These are phyloP conservation scores for Origma solitaria DNA, from an alignment of 2,113 vertebrate species.

Conservation along the genomic window DNA sequence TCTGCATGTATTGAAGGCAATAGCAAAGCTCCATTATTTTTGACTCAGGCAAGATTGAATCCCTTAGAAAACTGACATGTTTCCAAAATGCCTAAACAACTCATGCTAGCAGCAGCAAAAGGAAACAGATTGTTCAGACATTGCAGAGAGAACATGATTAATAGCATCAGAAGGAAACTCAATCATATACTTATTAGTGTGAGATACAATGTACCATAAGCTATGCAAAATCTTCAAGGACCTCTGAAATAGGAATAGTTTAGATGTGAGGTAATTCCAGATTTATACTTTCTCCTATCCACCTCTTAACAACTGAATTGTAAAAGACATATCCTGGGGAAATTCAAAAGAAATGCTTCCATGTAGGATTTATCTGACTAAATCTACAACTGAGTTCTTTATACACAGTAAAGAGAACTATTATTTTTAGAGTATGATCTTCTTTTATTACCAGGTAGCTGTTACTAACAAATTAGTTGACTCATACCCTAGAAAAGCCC, in stretches of 20 bases:
- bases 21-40: conserved; percentile 20
- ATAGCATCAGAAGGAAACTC: neutral
- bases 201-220: neutral
- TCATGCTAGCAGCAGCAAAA: neutral
- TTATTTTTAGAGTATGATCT: neutral
- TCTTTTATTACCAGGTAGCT: neutral
- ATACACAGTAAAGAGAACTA: neutral
- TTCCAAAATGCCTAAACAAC: conserved; percentile 8
- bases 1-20: neutral
- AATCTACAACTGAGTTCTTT: neutral
- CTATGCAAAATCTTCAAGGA: neutral
- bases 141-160: neutral
- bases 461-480: neutral
- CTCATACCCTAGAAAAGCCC: neutral
- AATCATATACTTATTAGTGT: neutral
- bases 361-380: neutral
- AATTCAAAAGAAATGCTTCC: neutral
- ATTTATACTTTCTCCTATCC: neutral
- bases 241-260: neutral
- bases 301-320: neutral
- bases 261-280: neutral
- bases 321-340: neutral
- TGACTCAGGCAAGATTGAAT: neutral
- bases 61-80: neutral
- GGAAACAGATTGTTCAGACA: neutral